Evolutionary conservation across 2,113 vertebrate genomes (phyloP).

Genomic region (Thinocorus orbignyianus): DNA sequence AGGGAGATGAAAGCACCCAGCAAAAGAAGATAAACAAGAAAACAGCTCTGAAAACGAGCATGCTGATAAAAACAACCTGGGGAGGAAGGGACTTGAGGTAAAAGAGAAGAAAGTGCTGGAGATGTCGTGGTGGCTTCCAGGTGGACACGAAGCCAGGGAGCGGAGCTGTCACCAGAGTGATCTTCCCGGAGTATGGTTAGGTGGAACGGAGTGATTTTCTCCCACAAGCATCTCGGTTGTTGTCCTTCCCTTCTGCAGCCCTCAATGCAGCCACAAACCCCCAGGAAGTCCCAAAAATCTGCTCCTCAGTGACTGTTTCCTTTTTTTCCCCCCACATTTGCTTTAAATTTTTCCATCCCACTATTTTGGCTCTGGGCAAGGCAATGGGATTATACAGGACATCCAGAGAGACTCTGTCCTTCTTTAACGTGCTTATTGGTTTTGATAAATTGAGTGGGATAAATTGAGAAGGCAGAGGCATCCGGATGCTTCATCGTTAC

Average conservation of each 20-base stretch:
- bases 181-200: rapidly evolving
- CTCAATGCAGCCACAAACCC: not conserved
- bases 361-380: not conserved
- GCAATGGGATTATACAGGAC: not conserved
- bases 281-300: not conserved
- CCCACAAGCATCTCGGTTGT: rapidly evolving
- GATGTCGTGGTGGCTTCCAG: not conserved
- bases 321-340: not conserved
- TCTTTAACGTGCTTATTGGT: not conserved
- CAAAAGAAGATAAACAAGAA: not conserved
- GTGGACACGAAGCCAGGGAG: not conserved
- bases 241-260: not conserved
- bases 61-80: not conserved
- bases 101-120: not conserved
- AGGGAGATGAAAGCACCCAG: not conserved
- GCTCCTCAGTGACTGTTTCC: not conserved
- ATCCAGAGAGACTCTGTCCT: not conserved
- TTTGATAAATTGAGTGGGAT: not conserved
- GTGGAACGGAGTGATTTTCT: not conserved
- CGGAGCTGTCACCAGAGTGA: not conserved
- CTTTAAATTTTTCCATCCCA: not conserved
- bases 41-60: not conserved
- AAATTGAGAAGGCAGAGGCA: not conserved
- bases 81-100: not conserved
- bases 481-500: not conserved